Base-by-base conservation (phyloP, 2,888 invertebrate species). In the Idaea dimidiata region DNA sequence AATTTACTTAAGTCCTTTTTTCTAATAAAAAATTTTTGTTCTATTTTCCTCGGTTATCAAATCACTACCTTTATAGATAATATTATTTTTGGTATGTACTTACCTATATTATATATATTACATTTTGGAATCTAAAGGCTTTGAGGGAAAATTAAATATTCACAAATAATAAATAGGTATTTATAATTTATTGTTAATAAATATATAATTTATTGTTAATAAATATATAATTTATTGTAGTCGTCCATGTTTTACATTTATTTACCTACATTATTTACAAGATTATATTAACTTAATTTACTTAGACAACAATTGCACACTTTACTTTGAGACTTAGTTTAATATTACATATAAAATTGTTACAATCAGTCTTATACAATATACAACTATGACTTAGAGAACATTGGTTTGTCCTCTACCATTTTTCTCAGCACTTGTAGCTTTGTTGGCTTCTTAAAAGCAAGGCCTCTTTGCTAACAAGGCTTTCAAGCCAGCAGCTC, bases 301-400 rank as follows among this genome's bases (percentile, higher is more conserved):
- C 60, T 59, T 64, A 53, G 10, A 17, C 6, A 57, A 59, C 59
- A 64, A 66, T 66, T 66, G 66, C 66, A 66, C 64, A 59, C 64
- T 53, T 61, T 32, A 63, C 55, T 58, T 17, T n/a, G 59, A 59
- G 53, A 16, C 56, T 56, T 17, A 56, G 3, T 8, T 16, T 54
- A 54, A 54, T 14, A 16, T 54, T 54, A 54, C 8, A 54, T 54
- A 16, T 16, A 16, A 17, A 17, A 10, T 56, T 17, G n/a, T n/a
- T n/a, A 17, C 6, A 56, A 56, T 56, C 56, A 56, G 56, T 56
- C 56, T 56, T 56, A 56, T 17, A 56, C 56, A 56, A 56, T n/a
- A 54, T 54, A 54, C 16, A 54, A 7, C 3, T 54, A 54, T n/a
- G n/a, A n/a, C n/a, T n/a, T n/a, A n/a, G n/a, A n/a, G n/a, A n/a